These are phyloP conservation scores for Miichthys miiuy DNA, from an alignment of 2,797 vertebrate genomes.

Conservation along the genomic window DNA sequence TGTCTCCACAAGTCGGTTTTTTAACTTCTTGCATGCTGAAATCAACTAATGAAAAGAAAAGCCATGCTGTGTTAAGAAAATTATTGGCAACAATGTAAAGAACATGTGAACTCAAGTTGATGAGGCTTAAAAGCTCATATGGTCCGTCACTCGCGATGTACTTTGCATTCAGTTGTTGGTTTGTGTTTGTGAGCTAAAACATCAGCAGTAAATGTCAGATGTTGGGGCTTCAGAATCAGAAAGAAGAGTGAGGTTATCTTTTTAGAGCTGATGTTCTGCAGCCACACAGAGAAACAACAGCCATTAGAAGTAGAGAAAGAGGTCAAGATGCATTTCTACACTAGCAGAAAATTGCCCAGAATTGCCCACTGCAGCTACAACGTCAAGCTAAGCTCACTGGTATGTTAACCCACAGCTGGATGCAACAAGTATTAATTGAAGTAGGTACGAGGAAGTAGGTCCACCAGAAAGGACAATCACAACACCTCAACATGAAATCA, in stretches of 20 bases:
- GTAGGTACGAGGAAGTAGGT: conserved; percentile 7
- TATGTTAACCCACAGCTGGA: conserved; percentile 11
- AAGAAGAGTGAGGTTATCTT: neutral
- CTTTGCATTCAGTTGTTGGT: neutral
- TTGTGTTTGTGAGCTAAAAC: neutral
- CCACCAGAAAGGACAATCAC: neutral
- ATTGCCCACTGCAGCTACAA: neutral
- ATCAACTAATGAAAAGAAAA: neutral
- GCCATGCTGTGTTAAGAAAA: neutral
- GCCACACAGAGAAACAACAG: neutral
- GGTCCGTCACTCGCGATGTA: neutral
- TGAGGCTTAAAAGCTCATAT: neutral
- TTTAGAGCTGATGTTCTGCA: neutral
- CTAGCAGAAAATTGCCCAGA: conserved; percentile 3
- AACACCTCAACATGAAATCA: neutral
- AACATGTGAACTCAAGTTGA: neutral
- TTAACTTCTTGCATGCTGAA: neutral
- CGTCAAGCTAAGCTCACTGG: neutral
- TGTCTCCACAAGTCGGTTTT: neutral
- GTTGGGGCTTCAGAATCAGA: too few relatives aligned
- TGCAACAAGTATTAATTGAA: conserved; percentile 4
- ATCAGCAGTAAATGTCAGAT: neutral
- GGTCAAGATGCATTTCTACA: neutral
- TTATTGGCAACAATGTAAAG: neutral
- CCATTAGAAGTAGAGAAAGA: neutral